Percentiles rank a stretch among this genome's conserved stretches.
phyloP scores from a whole-genome alignment of 2,797 vertebrate genomes.

The Luscinia luscinia region DNA sequence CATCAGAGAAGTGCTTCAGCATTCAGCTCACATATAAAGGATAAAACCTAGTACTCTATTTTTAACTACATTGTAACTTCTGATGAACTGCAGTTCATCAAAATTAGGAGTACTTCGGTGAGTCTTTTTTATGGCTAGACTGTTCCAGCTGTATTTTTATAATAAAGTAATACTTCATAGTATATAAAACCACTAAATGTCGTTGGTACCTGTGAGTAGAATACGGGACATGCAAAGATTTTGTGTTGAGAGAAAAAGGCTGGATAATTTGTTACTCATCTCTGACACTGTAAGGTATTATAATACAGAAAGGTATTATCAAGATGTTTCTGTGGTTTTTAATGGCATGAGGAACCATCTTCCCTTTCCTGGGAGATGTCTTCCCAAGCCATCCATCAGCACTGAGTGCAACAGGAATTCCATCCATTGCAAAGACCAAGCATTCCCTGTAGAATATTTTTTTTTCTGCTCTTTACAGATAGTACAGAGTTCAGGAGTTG shows the following conservation, averaged over 20 bases:
- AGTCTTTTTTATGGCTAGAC: constrained; percentile 16
- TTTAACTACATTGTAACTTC: constrained; percentile 33
- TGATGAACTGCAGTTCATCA: constrained; percentile 35
- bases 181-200: constrained; percentile 22
- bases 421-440: neutral
- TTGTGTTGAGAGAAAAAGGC: neutral
- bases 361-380: neutral
- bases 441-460: neutral
- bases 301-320: neutral
- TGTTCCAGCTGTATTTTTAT: constrained; percentile 22
- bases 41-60: constrained; percentile 5
- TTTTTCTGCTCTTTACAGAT: neutral
- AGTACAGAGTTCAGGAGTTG: neutral
- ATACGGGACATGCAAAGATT: neutral
- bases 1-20: neutral
- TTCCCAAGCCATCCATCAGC: neutral
- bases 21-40: neutral
- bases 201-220: neutral
- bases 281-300: neutral
- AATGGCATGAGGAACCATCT: neutral
- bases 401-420: neutral
- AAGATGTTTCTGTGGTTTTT: neutral
- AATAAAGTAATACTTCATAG: constrained; percentile 35
- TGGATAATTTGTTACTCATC: neutral
- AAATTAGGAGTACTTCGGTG: neutral